Base-by-base conservation (phyloP, 2,113 vertebrate genomes). In the Girardinichthys multiradiatus region DNA sequence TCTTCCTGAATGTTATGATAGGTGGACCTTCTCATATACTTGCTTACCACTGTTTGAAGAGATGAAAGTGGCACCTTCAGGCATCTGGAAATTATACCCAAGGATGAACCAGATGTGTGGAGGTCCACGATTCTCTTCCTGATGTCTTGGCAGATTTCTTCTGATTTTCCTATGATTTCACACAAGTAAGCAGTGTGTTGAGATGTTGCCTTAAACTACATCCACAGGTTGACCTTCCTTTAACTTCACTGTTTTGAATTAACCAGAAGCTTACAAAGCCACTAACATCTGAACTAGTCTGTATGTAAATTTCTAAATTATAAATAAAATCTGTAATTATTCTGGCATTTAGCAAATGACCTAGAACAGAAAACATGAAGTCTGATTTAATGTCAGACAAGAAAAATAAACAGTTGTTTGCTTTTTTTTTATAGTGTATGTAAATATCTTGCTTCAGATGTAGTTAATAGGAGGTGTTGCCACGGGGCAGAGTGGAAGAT, bases 401-500 rank as follows among this genome's bases (percentile, higher is more conserved):
- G 5, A 21, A 24, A n/a, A 54, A 54, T 54, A 24, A n/a, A 24
- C 24, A 8, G 48, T 54, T 54, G 2, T 54, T 39, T 13, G 12
- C 48, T 45, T 84, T 86, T 35, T 66, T 28, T 6, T 26, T 2
- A 1, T 59, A 15, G 3, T 27, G 13, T 68, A 10, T 57, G 21
- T 33, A n/a, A 54, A 17, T 31, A 8, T 59, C 9, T 67, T 21
- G 48, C 10, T 54, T 54, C 12, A 21, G 42, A n/a, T 31, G 7
- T 59, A 15, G 21, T 70, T 68, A 48, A 51, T 31, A 61, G 67
- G 35, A 77, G 59, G 31, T 76, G 75, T 31, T 58, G 81, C 77
- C 70, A 17, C 28, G 54, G 64, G 79, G 72, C 74, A 82, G 79
- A 68, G 64, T 70, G 73, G 57, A 79, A 63, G 81, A 58, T 79